Base-by-base conservation (phyloP, 2,113 vertebrate species). In the Columba livia region DNA sequence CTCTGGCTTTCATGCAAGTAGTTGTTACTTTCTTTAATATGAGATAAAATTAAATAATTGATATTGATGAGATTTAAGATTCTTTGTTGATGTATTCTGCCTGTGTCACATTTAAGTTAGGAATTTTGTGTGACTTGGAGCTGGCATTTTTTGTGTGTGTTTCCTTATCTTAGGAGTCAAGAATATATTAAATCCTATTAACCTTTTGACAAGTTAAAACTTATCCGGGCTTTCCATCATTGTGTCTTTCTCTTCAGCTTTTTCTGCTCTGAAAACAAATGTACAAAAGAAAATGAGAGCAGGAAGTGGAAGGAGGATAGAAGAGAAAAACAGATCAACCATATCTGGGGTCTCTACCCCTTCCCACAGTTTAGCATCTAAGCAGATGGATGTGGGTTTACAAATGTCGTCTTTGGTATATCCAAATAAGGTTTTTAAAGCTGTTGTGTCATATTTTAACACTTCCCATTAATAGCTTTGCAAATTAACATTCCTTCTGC, bases 301-400 rank as follows among this genome's bases (percentile, higher is more conserved):
- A 92, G 91, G 89, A 92, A 96, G 86, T 60, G 38, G 69, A 90
- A 57, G 79, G 60, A 81, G 86, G 77, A 16, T 92, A 79, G 78
- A 82, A 93, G 69, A 91, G 73, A 90, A 94, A 93, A 95, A 71
- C 75, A 91, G 64, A 86, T 90, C 79, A 84, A 65, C 77, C 66
- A 19, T 75, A 93, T 90, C 80, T 87, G 92, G 93, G 96, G 93
- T 96, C 86, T 23, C 36, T 93, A 69, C 88, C 96, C 93, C 85
- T 96, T 90, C 88, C 93, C 88, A 89, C 96, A 95, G 93, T 90
- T 97, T 93, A 89, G 73, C 84, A 94, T 86, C 65, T 84, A 58
- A 95, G 79, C 96, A 96, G 96, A 95, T 97, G 96, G 96, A 65
- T 94, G 96, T 96, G 94, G 96, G 94, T 88, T 96, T 97, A 80